Conservation (phyloP, 2,888 invertebrate genomes). For the Cenopis cana region DNA sequence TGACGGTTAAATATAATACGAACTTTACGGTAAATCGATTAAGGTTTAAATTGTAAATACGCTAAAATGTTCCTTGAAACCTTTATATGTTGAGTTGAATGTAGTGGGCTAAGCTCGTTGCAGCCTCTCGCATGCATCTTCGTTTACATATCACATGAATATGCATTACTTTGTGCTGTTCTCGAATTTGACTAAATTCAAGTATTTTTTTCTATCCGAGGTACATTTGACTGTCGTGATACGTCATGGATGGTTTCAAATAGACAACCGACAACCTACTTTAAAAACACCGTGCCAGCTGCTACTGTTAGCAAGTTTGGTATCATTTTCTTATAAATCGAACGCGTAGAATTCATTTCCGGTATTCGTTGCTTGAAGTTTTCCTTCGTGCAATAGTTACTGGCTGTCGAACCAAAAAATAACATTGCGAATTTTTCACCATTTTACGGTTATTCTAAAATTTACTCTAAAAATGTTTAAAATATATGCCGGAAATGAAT, state of each 20-base stretch:
- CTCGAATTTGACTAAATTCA: conserved; percentile 7
- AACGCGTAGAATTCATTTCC: too few relatives aligned
- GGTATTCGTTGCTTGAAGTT: too few relatives aligned
- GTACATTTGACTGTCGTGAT: not conserved
- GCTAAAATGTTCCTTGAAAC: not conserved
- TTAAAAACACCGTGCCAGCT: too few relatives aligned
- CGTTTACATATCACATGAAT: conserved; percentile 34
- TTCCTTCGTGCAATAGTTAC: too few relatives aligned
- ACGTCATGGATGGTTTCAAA: not conserved
- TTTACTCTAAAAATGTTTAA: too few relatives aligned
- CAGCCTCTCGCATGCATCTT: conserved; percentile 25
- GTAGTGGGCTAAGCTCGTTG: conserved; percentile 3
- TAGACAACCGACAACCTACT: too few relatives aligned
- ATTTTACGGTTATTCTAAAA: too few relatives aligned
- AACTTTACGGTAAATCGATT: not conserved
- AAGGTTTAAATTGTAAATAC: not conserved
- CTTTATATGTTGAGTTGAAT: not conserved
- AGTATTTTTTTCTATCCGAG: not conserved
- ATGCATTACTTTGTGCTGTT: conserved; percentile 23
- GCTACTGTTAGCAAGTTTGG: too few relatives aligned
- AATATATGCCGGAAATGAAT: too few relatives aligned
- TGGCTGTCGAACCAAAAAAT: too few relatives aligned
- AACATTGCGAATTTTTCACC: too few relatives aligned
- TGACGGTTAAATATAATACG: not conserved
- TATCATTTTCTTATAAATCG: too few relatives aligned